Conservation (phyloP, 2,113 vertebrate genomes). For the Cavia aperea region DNA sequence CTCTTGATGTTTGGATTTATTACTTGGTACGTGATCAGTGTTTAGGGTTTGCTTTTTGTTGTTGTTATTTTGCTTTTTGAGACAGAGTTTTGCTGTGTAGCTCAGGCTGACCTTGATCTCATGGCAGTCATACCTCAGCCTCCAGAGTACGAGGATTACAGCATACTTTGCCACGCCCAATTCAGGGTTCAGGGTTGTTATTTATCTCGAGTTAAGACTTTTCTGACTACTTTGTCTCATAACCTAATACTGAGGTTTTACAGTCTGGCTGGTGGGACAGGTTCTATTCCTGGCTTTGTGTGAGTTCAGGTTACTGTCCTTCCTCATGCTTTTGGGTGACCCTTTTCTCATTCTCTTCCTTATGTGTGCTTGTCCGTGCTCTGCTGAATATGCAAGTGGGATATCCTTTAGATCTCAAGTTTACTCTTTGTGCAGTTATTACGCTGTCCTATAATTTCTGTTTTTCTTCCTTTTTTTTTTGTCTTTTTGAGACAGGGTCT, state of each 20-base stretch:
- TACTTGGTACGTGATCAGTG: neutral
- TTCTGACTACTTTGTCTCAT: neutral
- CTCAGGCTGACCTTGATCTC: too few species aligned
- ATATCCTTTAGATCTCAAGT: neutral
- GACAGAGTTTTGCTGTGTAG: neutral
- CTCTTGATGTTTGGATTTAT: neutral
- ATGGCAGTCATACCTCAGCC: too few species aligned
- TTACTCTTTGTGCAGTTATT: neutral
- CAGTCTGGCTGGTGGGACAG: neutral
- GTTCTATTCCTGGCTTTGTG: neutral
- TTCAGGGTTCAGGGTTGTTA: neutral
- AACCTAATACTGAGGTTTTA: neutral
- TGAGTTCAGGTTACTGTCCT: neutral
- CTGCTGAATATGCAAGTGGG: neutral
- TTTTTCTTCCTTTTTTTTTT: too few species aligned
- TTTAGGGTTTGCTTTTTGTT: neutral
- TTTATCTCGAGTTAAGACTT: neutral
- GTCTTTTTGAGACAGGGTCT: too few species aligned
- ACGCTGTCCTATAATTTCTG: neutral
- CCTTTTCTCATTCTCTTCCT: neutral
- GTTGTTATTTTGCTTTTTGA: neutral
- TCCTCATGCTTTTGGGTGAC: neutral
- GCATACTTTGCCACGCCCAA: too few species aligned
- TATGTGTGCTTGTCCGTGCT: neutral
- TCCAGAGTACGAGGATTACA: too few species aligned